Conservation (phyloP, 35 echinoderm and acorn worm genomes). For the Acanthaster planci region DNA sequence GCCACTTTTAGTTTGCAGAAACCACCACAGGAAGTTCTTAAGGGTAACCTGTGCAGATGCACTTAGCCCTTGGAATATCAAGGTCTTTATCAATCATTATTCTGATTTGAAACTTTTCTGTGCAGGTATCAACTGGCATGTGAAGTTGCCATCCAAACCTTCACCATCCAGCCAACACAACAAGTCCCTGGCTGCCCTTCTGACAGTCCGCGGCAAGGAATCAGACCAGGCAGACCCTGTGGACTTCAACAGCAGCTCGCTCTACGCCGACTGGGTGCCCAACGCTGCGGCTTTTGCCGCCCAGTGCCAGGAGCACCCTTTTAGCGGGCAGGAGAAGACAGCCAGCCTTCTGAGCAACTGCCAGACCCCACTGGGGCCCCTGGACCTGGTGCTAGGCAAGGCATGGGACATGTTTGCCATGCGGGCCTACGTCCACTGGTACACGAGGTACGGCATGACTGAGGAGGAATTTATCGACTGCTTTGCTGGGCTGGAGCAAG, state of each 20-base stretch:
- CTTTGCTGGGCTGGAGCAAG: slow-evolving; percentile 91
- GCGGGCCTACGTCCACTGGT: slow-evolving; percentile 96
- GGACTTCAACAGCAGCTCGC: slow-evolving; percentile 27
- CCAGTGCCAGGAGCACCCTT: slow-evolving; percentile 41
- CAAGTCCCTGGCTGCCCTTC: slow-evolving; percentile 66
- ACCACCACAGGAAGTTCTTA: too few relatives aligned
- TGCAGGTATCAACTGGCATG: slow-evolving; percentile 90
- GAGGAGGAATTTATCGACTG: slow-evolving; percentile 98
- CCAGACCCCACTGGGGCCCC: slow-evolving; percentile 49
- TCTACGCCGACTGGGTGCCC: slow-evolving; percentile 84
- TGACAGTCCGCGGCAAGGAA: slow-evolving; percentile 78
- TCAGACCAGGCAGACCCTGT: slow-evolving; percentile 13
- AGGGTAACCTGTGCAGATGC: too few relatives aligned
- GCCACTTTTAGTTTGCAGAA: too few relatives aligned
- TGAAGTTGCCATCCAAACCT: slow-evolving; percentile 38
- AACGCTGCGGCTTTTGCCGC: slow-evolving; percentile 33
- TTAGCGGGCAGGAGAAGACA: slow-evolving; percentile 77
- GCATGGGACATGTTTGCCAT: slow-evolving; percentile 97
- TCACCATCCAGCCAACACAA: slow-evolving; percentile 37
- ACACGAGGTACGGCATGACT: slow-evolving; percentile 82
- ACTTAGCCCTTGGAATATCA: too few relatives aligned
- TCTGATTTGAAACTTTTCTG: slow-evolving; percentile 11
- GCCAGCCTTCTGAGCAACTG: slow-evolving; percentile 76
- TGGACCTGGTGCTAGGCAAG: slow-evolving; percentile 69
- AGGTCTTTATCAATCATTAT: too few relatives aligned